Percentiles rank a stretch among this genome's conserved stretches.
These are phyloP conservation scores for Eulacestoma nigropectus DNA, from an alignment of 2,113 vertebrate genomes.

Conservation along the genomic window DNA sequence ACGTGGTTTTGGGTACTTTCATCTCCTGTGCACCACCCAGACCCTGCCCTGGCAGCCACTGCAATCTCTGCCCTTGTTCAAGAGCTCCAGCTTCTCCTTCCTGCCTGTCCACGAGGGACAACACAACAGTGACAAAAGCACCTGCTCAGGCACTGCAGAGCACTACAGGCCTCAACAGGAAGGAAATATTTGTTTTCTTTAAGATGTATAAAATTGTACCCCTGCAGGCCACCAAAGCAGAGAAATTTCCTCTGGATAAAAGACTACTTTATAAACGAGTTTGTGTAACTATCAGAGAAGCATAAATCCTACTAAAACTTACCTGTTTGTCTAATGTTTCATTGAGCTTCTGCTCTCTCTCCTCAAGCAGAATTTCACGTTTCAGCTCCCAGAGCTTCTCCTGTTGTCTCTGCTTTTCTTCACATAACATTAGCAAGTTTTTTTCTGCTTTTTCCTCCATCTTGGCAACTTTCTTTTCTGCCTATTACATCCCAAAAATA, in stretches of 20 bases:
- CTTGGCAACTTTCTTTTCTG: conserved; percentile 62
- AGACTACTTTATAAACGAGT: background rate
- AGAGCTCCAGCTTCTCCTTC: background rate
- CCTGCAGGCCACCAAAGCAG: background rate
- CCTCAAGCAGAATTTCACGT: conserved; percentile 45
- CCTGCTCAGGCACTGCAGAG: background rate
- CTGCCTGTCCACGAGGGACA: background rate
- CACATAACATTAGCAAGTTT: conserved; percentile 65
- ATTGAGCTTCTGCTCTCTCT: conserved; percentile 64
- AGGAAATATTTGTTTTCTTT: background rate
- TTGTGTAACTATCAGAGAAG: background rate
- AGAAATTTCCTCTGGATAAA: background rate
- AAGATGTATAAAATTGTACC: background rate
- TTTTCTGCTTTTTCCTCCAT: conserved; percentile 75
- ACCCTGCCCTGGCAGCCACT: background rate
- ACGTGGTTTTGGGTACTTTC: background rate
- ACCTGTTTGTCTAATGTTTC: conserved; percentile 80
- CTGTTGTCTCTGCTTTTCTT: conserved; percentile 68
- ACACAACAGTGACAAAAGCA: background rate
- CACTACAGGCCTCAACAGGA: background rate
- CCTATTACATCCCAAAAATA: conserved; percentile 59
- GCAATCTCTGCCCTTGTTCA: background rate
- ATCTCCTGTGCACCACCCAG: background rate
- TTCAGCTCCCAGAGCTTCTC: conserved; percentile 62
- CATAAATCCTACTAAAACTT: background rate